Base-by-base conservation (phyloP, 2,888 invertebrate species). In the Drosophila fulvimacula region DNA sequence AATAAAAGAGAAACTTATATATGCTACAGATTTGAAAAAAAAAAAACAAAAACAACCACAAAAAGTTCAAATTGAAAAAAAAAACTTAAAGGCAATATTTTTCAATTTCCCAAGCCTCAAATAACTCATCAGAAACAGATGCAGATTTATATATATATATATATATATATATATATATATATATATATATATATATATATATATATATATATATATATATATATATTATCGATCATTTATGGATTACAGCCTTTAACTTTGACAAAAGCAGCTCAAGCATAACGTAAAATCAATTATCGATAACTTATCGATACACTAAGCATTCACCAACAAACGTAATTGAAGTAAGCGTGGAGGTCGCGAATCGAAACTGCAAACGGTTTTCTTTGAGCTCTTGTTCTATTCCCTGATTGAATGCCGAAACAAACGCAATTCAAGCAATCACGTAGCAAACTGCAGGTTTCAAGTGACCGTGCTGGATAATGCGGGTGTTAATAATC, bases 401-500 rank as follows among this genome's bases (percentile, higher is more conserved):
- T 11, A 30, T 30, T 11, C 11, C 0, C 3, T 13, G 7, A 13
- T 32, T 32, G 32, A 32, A 49, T 49, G 17, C 2, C 32, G 5
- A 21, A 19, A 13, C 1, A 9, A 36, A 36, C 2, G 41, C 58
- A 19, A 19, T 46, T 59, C 49, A 34, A 51, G 49, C 21, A 34
- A 49, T 34, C 49, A 49, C 19, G 5, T 30, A 11, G 13, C 30
- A 17, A 32, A 13, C 30, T 32, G 48, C 7, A 13, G 17, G 48
- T 13, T 48, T 17, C 30, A 39, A n/a, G n/a, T 55, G 53, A 42
- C 55, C 55, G 15, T 19, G 41, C 17, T n/a, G 51, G 59, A 64
- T 51, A 24, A 59, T 30, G 30, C 19, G 36, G 24, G 41, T 55
- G 59, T 49, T 49, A 55, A 51, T 56, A 38, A 51, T 52, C 34